A percentile compares a stretch with the other conserved stretches of the same genome.
phyloP scores from a whole-genome alignment of 1,140 invertebrate genomes.

The Leptopilina boulardi region DNA sequence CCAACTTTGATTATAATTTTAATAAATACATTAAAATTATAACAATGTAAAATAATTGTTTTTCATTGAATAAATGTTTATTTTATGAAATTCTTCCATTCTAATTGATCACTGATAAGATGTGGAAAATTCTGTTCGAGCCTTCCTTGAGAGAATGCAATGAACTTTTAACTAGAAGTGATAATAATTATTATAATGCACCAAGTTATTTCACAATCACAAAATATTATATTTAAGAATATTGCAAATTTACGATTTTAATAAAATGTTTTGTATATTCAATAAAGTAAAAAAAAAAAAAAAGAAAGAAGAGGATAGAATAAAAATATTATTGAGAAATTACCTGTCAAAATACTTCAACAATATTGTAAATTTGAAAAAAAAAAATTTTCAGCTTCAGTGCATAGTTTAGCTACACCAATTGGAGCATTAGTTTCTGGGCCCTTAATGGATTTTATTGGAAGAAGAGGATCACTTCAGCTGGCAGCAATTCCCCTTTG shows the following conservation, averaged over 20 bases:
- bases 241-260: slow-evolving; percentile 27
- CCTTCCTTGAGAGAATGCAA: not conserved
- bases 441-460: slow-evolving; percentile 80
- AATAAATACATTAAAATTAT: too few relatives aligned
- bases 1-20: too few relatives aligned
- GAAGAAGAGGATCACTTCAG: slow-evolving; percentile 79
- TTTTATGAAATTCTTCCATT: too few relatives aligned
- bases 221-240: slow-evolving; percentile 29
- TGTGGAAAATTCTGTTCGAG: slow-evolving; percentile 11
- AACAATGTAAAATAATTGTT: too few relatives aligned
- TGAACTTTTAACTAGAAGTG: not conserved
- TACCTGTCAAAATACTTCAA: not conserved
- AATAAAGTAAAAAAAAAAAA: too few relatives aligned
- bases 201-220: slow-evolving; percentile 8
- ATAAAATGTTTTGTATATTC: too few relatives aligned
- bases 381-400: slow-evolving; percentile 76
- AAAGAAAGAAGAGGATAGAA: too few relatives aligned
- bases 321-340: too few relatives aligned
- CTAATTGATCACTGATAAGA: not conserved
- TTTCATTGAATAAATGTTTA: too few relatives aligned
- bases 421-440: slow-evolving; percentile 81
- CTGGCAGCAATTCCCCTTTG: slow-evolving; percentile 78
- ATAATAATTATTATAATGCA: not conserved
- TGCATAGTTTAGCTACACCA: slow-evolving; percentile 82
- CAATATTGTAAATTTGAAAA: slow-evolving; percentile 4